Percentiles rank a stretch among this genome's conserved stretches.
These are phyloP conservation scores for Cosmia pyralina DNA, from an alignment of 2,888 invertebrate genomes.

Conservation along the genomic window DNA sequence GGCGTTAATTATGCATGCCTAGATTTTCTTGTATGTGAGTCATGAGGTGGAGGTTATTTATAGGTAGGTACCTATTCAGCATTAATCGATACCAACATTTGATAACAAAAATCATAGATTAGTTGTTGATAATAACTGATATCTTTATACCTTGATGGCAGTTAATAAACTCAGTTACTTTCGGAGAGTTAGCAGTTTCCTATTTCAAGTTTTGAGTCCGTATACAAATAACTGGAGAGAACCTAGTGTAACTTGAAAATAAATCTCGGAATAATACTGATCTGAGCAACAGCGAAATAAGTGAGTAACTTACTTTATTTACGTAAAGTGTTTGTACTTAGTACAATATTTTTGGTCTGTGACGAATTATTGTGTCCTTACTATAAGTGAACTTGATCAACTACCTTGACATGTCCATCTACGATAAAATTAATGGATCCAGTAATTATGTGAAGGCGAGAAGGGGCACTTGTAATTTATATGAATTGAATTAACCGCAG, in stretches of 20 bases:
- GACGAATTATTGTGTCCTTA: conserved; percentile 1
- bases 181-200: neutral
- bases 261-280: neutral
- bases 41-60: conserved; percentile 15
- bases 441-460: neutral
- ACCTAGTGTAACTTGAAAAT: neutral
- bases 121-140: conserved; percentile 29
- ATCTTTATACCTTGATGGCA: conserved; percentile 22
- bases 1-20: conserved; percentile 27
- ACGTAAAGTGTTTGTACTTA: conserved; percentile 1
- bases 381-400: conserved; percentile 5
- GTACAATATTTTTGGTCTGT: neutral
- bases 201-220: neutral
- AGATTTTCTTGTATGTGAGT: conserved; percentile 25
- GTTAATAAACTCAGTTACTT: conserved; percentile 13
- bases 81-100: conserved; percentile 34
- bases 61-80: conserved; percentile 15
- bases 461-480: neutral
- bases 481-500: neutral
- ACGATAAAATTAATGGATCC: neutral
- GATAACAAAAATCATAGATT: conserved; percentile 37
- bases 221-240: neutral
- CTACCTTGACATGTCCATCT: conserved; percentile 34
- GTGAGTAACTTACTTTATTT: conserved; percentile 22
- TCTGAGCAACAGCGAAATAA: conserved; percentile 5